phyloP scores from a whole-genome alignment of 1,140 invertebrate species.

The Zaprionus gabonicus region DNA sequence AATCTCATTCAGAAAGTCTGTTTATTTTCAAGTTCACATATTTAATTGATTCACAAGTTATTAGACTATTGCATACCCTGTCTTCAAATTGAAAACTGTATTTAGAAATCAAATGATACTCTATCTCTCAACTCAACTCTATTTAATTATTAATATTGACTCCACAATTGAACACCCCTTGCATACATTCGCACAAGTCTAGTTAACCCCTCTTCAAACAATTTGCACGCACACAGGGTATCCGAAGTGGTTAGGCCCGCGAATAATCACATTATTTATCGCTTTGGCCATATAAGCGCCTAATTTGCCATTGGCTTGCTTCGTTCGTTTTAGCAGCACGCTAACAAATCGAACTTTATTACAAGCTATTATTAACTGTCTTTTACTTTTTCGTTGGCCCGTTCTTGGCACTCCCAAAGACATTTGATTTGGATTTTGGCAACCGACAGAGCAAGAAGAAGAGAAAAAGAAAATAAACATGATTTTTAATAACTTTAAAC shows the following conservation, averaged over 20 bases:
- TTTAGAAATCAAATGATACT: background rate
- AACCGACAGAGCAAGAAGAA: slow-evolving; percentile 6
- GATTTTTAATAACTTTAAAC: slow-evolving; percentile 37
- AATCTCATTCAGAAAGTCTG: background rate
- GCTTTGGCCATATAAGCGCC: slow-evolving; percentile 25
- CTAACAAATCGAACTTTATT: slow-evolving; percentile 33
- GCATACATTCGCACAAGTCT: background rate
- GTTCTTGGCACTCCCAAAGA: slow-evolving; percentile 35
- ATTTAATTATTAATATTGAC: no score
- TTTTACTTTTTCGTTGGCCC: slow-evolving; percentile 19
- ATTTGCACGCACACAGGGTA: background rate
- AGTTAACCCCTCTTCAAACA: background rate
- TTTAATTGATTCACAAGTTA: background rate
- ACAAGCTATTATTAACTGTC: slow-evolving; percentile 39
- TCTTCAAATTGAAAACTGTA: background rate
- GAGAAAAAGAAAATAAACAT: slow-evolving; percentile 15
- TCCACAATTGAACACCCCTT: no score
- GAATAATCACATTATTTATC: slow-evolving; percentile 29
- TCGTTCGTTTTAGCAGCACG: slow-evolving; percentile 12
- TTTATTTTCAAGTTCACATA: background rate
- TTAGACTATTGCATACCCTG: background rate
- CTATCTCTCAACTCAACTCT: no score
- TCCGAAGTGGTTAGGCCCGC: background rate
- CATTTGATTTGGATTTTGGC: slow-evolving; percentile 27
- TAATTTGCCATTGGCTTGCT: slow-evolving; percentile 16